phyloP scores from a whole-genome alignment of 2,113 vertebrate genomes.

The Vimba vimba region DNA sequence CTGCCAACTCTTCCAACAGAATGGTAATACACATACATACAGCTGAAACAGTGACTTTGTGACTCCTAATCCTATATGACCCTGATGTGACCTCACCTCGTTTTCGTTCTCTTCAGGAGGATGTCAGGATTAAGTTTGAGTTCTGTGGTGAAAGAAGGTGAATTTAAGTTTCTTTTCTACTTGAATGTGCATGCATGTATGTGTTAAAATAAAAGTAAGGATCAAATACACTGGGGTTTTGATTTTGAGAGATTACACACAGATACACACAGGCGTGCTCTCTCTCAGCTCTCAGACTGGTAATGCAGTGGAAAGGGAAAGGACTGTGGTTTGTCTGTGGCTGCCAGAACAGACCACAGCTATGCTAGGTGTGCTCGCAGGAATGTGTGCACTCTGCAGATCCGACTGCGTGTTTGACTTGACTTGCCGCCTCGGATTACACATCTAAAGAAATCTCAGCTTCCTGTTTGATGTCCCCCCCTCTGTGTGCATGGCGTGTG shows the following conservation, averaged over 20 bases:
- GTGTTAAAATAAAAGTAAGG: neutral
- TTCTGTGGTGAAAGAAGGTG: constrained; percentile 91
- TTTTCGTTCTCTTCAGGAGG: constrained; percentile 79
- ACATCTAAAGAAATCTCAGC: constrained; percentile 43
- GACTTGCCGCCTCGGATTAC: constrained; percentile 15
- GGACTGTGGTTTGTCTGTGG: constrained; percentile 77
- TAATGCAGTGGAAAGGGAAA: constrained; percentile 76
- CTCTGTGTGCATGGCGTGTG: constrained; percentile 45
- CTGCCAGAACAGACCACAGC: constrained; percentile 87
- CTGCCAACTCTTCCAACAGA: constrained; percentile 79
- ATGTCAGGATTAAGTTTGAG: constrained; percentile 97
- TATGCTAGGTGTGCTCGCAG: constrained; percentile 88
- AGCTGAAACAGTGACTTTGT: neutral
- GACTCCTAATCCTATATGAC: constrained; percentile 19
- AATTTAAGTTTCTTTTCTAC: constrained; percentile 60
- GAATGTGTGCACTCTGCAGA: constrained; percentile 74
- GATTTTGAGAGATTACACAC: constrained; percentile 44
- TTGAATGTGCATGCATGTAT: neutral
- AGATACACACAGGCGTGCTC: constrained; percentile 58
- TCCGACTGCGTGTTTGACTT: constrained; percentile 45
- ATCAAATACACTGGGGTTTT: neutral
- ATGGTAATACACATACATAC: constrained; percentile 74
- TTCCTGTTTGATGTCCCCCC: constrained; percentile 49
- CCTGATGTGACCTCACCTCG: constrained; percentile 39
- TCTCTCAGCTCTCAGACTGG: constrained; percentile 62